Conservation (phyloP, 2,113 vertebrate species). For the Cavia porcellus region DNA sequence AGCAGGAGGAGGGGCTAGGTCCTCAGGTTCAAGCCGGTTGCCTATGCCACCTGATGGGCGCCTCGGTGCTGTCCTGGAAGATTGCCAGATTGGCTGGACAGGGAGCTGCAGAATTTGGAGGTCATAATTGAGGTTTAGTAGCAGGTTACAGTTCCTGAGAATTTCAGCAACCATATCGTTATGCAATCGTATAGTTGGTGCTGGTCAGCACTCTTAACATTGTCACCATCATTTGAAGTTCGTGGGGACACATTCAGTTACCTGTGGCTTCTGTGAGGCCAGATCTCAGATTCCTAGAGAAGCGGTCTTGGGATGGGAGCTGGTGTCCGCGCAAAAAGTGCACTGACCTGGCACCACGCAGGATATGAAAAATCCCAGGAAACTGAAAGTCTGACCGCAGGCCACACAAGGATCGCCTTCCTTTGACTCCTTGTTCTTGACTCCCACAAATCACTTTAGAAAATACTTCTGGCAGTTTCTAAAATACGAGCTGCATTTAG, state of each 20-base stretch:
- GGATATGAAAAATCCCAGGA: not conserved
- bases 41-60: not conserved
- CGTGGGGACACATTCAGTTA: not conserved
- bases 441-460: not conserved
- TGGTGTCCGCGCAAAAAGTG: not conserved
- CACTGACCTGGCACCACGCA: not conserved
- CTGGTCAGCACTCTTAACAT: not conserved
- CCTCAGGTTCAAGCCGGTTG: not conserved
- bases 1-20: fast-evolving
- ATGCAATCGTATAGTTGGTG: too few species aligned
- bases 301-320: not conserved
- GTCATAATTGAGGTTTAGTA: not conserved
- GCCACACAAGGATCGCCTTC: not conserved
- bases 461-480: not conserved
- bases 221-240: not conserved
- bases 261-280: not conserved
- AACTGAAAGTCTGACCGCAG: not conserved
- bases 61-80: not conserved
- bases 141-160: not conserved
- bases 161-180: not conserved
- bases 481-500: not conserved
- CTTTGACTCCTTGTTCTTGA: not conserved
- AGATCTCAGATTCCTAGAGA: not conserved
- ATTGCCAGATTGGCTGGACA: not conserved
- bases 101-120: not conserved